Conservation (phyloP, 1,140 invertebrate species). For the Stratiolaelaps scimitus region DNA sequence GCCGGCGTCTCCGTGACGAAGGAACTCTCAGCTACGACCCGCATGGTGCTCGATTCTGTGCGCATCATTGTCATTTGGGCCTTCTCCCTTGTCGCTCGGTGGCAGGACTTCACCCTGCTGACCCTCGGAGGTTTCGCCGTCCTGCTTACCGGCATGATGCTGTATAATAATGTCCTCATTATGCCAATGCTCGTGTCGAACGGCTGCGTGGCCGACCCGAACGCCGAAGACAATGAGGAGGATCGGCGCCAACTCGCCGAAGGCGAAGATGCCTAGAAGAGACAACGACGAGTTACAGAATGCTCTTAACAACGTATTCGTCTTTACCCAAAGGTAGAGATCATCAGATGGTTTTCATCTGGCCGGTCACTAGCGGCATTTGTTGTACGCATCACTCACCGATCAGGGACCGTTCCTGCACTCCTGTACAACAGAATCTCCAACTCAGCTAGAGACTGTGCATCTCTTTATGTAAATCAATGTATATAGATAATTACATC, state of each 20-base stretch:
- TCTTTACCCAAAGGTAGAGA: no score
- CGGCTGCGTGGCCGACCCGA: background rate
- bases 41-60: conserved; percentile 81
- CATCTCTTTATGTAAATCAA: no score
- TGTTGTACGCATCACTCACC: no score
- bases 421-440: no score
- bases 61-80: conserved; percentile 79
- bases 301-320: no score
- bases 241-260: background rate
- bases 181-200: conserved; percentile 35
- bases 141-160: conserved; percentile 58
- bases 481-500: no score
- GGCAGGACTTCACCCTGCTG: conserved; percentile 37
- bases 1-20: conserved; percentile 90
- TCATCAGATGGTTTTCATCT: no score
- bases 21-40: conserved; percentile 75
- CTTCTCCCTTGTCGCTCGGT: conserved; percentile 53
- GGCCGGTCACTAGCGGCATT: no score
- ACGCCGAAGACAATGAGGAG: background rate
- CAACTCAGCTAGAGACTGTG: no score
- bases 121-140: conserved; percentile 57
- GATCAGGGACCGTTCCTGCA: no score
- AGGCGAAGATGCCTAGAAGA: background rate
- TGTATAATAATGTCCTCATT: conserved; percentile 59
- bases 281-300: no score